These are phyloP conservation scores for Cinara cedri DNA, from an alignment of 2,888 invertebrate species.

Conservation along the genomic window DNA sequence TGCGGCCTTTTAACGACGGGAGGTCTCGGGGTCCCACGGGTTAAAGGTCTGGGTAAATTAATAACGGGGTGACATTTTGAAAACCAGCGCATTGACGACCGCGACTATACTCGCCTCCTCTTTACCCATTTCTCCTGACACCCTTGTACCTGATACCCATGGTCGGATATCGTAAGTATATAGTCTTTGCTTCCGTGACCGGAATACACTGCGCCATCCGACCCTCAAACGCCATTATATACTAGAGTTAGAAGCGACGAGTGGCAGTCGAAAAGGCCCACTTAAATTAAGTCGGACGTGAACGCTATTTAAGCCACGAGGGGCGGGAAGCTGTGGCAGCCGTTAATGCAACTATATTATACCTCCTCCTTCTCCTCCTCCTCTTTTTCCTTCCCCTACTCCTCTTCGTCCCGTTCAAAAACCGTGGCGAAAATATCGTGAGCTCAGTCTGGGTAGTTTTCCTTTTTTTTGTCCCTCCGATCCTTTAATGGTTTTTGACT, in stretches of 20 bases:
- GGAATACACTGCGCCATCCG: too few relatives aligned
- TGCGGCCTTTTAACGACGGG: conserved; percentile 15
- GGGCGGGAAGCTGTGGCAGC: neutral
- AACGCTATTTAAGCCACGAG: conserved; percentile 5
- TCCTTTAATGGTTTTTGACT: conserved; percentile 20
- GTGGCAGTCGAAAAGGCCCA: conserved; percentile 27
- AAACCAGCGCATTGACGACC: neutral
- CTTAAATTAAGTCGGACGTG: conserved; percentile 42
- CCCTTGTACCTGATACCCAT: neutral
- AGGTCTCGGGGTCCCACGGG: neutral
- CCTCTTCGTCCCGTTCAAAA: conserved; percentile 2
- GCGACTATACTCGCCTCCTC: neutral
- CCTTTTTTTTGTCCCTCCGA: neutral
- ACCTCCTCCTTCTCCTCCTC: too few relatives aligned
- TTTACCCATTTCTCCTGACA: neutral
- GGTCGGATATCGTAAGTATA: neutral
- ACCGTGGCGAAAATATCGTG: conserved; percentile 37
- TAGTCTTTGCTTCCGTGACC: too few relatives aligned
- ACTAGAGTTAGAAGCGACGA: too few relatives aligned
- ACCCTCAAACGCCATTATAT: too few relatives aligned
- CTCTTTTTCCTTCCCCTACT: too few relatives aligned
- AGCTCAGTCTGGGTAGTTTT: neutral
- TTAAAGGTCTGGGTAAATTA: conserved; percentile 46
- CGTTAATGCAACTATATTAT: conserved; percentile 1
- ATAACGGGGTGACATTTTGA: conserved; percentile 47